Evolutionary conservation across 1,140 invertebrate species (phyloP), one percentile per base, ranked within the genome.

Genomic region (Pachypeltis micranthus): DNA sequence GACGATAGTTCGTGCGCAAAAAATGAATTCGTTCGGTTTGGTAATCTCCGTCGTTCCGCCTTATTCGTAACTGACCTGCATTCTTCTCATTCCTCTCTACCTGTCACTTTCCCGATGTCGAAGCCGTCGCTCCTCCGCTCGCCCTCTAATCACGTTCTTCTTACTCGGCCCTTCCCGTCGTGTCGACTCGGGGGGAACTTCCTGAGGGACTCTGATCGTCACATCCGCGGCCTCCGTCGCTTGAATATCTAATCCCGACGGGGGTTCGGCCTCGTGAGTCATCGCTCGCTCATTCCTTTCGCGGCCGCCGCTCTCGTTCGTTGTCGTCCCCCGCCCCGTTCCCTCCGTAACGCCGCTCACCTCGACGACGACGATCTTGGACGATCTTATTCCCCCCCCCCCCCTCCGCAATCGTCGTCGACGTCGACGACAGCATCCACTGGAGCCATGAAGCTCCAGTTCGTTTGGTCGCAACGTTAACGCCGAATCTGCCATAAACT

Each of bases 51-150:
- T 25, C 23, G 12, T 16, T 25, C 24, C 59, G 12, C 29, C 24
- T 25, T 23, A 14, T 39, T 29, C 29, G n/a, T 16, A 7, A 16
- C 7, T 39, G 31, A 39, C 31, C 31, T 39, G 31, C 31, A 39
- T 39, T 60, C 59, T 39, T 19, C 23, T 25, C 24, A 14, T 39
- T 14, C 24, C 59, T 29, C 56, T 60, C 59, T 60, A 24, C 29
- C 59, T 39, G 24, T 60, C 59, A 28, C 59, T 60, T 29, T 23
- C 59, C 21, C 27, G n/a, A 14, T 39, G n/a, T 19, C 29, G n/a
- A 16, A 34, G 27, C 16, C 12, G 16, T 60, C 12, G 14, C 19
- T 44, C 59, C 16, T 7, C 39, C 34, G 31, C 16, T 7, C 16
- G 31, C 16, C 31, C 16, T 16, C 7, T 10, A 10, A 16, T 10